Evolutionary conservation across 2,113 vertebrate genomes (phyloP).

Genomic region (Numenius arquata): DNA sequence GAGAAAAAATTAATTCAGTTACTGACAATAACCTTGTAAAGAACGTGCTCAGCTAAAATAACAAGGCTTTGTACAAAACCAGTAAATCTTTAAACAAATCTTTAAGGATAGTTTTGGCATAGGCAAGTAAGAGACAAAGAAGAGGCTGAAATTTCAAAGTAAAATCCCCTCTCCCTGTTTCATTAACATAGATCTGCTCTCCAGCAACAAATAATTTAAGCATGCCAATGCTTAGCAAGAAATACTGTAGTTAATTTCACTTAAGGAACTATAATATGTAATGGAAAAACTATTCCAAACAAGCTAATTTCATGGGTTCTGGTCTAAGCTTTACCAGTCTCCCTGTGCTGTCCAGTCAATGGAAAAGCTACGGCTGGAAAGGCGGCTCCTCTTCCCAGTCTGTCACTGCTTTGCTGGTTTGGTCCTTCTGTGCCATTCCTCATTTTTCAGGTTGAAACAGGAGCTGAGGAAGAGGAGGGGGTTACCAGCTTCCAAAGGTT

Average conservation of each 20-base stretch:
- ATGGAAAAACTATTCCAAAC: neutral
- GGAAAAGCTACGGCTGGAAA: neutral
- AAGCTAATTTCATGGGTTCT: neutral
- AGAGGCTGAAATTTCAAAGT: constrained; percentile 21
- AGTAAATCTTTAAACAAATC: constrained; percentile 14
- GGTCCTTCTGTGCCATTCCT: neutral
- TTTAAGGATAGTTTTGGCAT: constrained; percentile 19
- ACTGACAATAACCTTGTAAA: constrained; percentile 4
- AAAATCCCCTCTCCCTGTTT: neutral
- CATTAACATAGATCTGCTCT: neutral
- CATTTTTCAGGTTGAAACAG: neutral
- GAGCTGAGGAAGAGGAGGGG: neutral
- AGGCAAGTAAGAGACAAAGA: neutral
- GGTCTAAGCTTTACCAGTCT: neutral
- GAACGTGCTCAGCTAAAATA: constrained; percentile 21
- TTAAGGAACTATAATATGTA: neutral
- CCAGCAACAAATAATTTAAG: neutral
- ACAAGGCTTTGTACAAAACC: constrained; percentile 10
- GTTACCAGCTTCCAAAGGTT: neutral
- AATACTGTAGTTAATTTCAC: neutral
- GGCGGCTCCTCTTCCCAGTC: neutral
- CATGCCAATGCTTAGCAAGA: neutral
- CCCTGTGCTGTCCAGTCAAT: neutral
- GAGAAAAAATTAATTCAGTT: neutral
- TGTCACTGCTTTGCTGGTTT: neutral